Conservation (phyloP, 2,888 invertebrate genomes). For the Galeruca laticollis region DNA sequence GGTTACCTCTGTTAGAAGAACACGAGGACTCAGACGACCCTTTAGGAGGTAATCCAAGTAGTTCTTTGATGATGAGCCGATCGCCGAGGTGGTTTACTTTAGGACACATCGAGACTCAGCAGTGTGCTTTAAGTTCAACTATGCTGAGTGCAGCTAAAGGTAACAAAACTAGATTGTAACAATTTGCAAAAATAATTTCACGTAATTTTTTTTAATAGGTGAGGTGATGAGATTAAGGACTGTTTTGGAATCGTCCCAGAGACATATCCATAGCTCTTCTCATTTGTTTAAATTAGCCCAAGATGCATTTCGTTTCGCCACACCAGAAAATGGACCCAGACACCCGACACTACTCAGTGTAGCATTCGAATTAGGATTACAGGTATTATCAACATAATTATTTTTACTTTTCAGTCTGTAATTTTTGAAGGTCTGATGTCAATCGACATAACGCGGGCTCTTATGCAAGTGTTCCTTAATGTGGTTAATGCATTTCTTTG, state of each 20-base stretch:
- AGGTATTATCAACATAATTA: conserved; percentile 66
- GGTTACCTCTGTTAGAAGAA: conserved; percentile 81
- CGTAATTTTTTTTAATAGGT: conserved; percentile 58
- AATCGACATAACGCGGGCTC: too few species aligned
- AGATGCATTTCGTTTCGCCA: conserved; percentile 86
- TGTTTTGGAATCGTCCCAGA: conserved; percentile 82
- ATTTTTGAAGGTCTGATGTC: too few species aligned
- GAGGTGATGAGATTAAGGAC: conserved; percentile 78
- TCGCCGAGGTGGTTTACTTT: conserved; percentile 84
- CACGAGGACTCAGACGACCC: conserved; percentile 75
- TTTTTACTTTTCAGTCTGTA: background rate
- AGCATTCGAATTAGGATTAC: conserved; percentile 84
- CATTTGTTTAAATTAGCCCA: conserved; percentile 88
- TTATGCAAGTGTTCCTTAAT: too few species aligned
- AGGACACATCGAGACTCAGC: conserved; percentile 84
- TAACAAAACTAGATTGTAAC: conserved; percentile 48
- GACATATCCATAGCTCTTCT: conserved; percentile 86
- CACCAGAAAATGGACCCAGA: conserved; percentile 81
- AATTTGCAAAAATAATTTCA: background rate
- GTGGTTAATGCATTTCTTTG: too few species aligned
- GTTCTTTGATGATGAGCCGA: conserved; percentile 71
- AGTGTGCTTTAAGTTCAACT: conserved; percentile 82
- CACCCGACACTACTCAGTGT: conserved; percentile 83
- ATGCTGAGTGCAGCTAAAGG: conserved; percentile 80
- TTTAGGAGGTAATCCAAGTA: conserved; percentile 64